A percentile compares a stretch with the other conserved stretches of the same genome.
phyloP scores from a whole-genome alignment of 2,888 invertebrate genomes.

The Cerceris ruficornis region DNA sequence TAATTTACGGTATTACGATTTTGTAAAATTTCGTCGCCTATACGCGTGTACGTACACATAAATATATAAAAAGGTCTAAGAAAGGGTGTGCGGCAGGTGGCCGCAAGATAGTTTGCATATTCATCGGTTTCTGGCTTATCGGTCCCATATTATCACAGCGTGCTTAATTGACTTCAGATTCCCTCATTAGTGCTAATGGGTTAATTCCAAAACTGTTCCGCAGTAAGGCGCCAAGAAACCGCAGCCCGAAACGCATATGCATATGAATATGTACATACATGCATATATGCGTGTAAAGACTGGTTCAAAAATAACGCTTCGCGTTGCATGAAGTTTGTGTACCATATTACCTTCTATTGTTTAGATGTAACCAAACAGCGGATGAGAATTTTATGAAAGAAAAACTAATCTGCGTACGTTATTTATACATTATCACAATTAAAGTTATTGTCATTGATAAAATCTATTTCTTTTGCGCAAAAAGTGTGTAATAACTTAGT shows the following conservation, averaged over 20 bases:
- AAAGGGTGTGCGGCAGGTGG: constrained; percentile 72
- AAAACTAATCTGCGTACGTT: too few species aligned
- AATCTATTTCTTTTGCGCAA: too few species aligned
- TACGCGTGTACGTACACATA: constrained; percentile 5
- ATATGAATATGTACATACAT: constrained; percentile 11
- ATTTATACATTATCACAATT: too few species aligned
- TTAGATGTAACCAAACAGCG: too few species aligned
- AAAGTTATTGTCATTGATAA: too few species aligned
- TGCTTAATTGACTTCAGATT: constrained; percentile 78
- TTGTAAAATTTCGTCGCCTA: constrained; percentile 36
- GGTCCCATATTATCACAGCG: constrained; percentile 73
- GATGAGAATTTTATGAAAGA: too few species aligned
- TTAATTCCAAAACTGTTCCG: constrained; percentile 70
- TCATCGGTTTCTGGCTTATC: constrained; percentile 75
- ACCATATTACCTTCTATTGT: too few species aligned
- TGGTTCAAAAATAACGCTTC: constrained; percentile 20
- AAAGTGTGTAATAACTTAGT: too few species aligned
- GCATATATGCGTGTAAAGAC: background rate
- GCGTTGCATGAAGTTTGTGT: background rate
- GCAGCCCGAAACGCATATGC: constrained; percentile 9
- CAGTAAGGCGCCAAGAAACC: constrained; percentile 33
- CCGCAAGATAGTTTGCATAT: constrained; percentile 76
- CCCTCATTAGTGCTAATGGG: constrained; percentile 78
- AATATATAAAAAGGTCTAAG: constrained; percentile 10
- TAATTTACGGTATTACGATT: background rate